phyloP scores from a whole-genome alignment of 2,797 vertebrate genomes.

The Alcedo atthis region DNA sequence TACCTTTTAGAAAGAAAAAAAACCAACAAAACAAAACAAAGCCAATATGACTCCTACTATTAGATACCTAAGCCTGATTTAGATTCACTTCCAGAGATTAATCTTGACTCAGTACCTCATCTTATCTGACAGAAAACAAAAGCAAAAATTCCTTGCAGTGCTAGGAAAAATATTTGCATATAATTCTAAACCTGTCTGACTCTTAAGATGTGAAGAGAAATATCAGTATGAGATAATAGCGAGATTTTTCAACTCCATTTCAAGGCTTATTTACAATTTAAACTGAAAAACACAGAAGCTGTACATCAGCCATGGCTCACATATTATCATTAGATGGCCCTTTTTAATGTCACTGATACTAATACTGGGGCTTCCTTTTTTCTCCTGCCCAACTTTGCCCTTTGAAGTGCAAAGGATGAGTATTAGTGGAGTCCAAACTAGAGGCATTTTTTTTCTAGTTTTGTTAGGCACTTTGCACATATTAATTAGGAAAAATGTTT shows the following conservation, averaged over 20 bases:
- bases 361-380: conserved; percentile 23
- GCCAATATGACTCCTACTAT: background rate
- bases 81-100: background rate
- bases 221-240: background rate
- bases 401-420: conserved; percentile 59
- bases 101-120: background rate
- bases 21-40: background rate
- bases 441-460: conserved; percentile 60
- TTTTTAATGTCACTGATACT: conserved; percentile 19
- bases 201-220: background rate
- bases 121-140: background rate
- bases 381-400: conserved; percentile 33
- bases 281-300: background rate
- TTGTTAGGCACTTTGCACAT: conserved; percentile 58
- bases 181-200: background rate
- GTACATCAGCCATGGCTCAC: background rate
- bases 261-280: conserved; percentile 48
- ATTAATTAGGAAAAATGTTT: conserved; percentile 71
- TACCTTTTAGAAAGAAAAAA: background rate
- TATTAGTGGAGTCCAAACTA: conserved; percentile 46
- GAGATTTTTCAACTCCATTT: background rate
- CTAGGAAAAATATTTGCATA: background rate
- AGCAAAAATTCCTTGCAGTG: background rate
- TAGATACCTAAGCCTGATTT: background rate
- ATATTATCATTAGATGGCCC: background rate